Evolutionary conservation across 2,113 vertebrate genomes (phyloP).

Genomic region (Anoura caudifer): DNA sequence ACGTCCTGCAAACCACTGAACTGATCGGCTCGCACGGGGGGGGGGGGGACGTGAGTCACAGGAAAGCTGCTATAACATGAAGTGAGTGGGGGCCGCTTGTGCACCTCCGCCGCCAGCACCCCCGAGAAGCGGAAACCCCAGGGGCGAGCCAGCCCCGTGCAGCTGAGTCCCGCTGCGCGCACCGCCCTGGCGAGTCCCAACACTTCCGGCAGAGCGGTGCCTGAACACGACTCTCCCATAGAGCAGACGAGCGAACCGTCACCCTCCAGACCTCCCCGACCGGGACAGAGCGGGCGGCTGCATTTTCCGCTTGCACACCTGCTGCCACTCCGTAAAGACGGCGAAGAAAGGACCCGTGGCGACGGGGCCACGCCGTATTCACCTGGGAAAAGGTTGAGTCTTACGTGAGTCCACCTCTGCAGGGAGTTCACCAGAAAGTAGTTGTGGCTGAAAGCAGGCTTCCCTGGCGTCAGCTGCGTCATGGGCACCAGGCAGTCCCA

Average conservation of each 20-base stretch:
- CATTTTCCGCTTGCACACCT: fast-evolving
- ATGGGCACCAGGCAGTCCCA: constrained; percentile 84
- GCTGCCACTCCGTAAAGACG: not conserved
- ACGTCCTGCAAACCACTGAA: not conserved
- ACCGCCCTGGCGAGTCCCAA: no score
- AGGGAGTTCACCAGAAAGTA: constrained; percentile 79
- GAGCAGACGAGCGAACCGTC: no score
- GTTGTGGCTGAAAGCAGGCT: constrained; percentile 82
- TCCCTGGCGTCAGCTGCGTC: constrained; percentile 80
- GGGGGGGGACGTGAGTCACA: not conserved
- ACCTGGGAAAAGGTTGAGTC: constrained; percentile 90
- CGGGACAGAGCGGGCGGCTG: not conserved
- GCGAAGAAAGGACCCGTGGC: fast-evolving
- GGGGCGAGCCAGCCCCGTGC: no score
- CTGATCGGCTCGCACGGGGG: not conserved
- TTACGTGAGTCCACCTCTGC: constrained; percentile 85
- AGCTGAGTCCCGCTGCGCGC: not conserved
- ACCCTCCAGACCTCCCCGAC: no score
- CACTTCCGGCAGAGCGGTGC: no score
- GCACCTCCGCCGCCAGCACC: not conserved
- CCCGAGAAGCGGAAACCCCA: not conserved
- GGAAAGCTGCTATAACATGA: not conserved
- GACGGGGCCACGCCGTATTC: fast-evolving
- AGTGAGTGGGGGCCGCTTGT: not conserved
- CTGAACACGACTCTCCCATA: no score